phyloP scores from a whole-genome alignment of 2,888 invertebrate species.

The Zonitis immaculata region DNA sequence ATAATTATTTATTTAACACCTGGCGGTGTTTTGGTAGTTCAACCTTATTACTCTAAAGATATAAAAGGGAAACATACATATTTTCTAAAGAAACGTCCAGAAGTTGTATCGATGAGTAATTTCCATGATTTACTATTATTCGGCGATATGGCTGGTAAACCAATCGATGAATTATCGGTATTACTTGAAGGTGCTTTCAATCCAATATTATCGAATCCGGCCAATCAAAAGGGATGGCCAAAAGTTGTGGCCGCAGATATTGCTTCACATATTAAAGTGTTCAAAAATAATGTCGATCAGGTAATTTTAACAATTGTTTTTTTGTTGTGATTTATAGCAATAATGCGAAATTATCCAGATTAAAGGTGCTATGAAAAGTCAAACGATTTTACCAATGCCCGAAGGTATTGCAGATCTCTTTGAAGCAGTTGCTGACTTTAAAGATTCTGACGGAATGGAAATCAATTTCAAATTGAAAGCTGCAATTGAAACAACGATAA shows the following conservation, averaged over 20 bases:
- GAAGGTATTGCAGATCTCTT: conserved; percentile 67
- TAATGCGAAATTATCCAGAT: conserved; percentile 41
- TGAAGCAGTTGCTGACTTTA: conserved; percentile 53
- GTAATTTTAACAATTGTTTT: conserved; percentile 15
- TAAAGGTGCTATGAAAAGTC: conserved; percentile 78
- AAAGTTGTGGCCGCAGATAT: conserved; percentile 67
- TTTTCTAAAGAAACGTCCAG: conserved; percentile 65
- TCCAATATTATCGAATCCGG: conserved; percentile 65
- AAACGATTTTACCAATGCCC: conserved; percentile 83
- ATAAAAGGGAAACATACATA: conserved; percentile 67
- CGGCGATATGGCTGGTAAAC: conserved; percentile 69
- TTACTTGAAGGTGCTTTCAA: conserved; percentile 69
- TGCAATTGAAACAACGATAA: conserved; percentile 78
- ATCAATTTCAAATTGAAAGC: conserved; percentile 70
- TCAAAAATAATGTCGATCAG: conserved; percentile 68
- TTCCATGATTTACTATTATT: conserved; percentile 53
- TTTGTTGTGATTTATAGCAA: not conserved
- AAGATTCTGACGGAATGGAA: conserved; percentile 52
- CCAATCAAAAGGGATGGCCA: conserved; percentile 71
- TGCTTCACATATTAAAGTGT: conserved; percentile 61
- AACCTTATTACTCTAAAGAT: conserved; percentile 57
- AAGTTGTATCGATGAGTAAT: conserved; percentile 60
- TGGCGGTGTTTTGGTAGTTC: conserved; percentile 62
- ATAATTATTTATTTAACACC: conserved; percentile 60
- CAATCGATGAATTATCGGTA: conserved; percentile 64